These are phyloP conservation scores for Atherix ibis DNA, from an alignment of 2,888 invertebrate genomes.

Conservation along the genomic window DNA sequence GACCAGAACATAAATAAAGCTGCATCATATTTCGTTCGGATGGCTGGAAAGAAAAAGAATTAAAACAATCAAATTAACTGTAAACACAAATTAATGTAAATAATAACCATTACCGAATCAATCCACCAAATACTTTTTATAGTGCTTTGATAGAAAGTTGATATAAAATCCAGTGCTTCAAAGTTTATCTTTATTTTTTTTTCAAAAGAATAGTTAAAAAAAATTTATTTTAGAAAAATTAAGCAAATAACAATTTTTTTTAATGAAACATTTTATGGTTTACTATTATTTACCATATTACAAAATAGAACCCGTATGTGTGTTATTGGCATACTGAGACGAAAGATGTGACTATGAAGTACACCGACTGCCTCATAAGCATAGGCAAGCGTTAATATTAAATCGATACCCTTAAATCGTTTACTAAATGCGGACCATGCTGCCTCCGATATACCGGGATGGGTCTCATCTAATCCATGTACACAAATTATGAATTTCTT, in stretches of 20 bases:
- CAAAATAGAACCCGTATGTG: conserved; percentile 61
- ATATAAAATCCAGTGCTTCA: conserved; percentile 29
- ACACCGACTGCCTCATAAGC: conserved; percentile 49
- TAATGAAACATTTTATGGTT: background rate
- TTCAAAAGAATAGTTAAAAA: background rate
- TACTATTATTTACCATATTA: conserved; percentile 35
- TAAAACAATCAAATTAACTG: too few species aligned
- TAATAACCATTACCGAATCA: conserved; percentile 28
- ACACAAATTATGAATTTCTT: conserved; percentile 51
- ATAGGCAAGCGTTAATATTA: conserved; percentile 38
- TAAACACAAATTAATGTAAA: too few species aligned
- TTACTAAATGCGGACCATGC: conserved; percentile 44
- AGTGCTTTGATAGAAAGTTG: conserved; percentile 24
- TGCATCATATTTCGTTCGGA: conserved; percentile 24
- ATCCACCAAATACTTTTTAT: conserved; percentile 30
- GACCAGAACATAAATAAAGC: conserved; percentile 21
- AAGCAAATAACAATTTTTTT: background rate
- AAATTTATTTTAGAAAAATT: conserved; percentile 1
- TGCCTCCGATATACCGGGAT: conserved; percentile 44
- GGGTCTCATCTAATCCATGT: conserved; percentile 46
- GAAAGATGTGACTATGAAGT: conserved; percentile 45
- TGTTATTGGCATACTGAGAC: conserved; percentile 52
- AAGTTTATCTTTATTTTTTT: conserved; percentile 22
- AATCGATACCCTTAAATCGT: conserved; percentile 24
- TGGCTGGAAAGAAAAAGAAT: conserved; percentile 16